Evolutionary conservation across 2,113 vertebrate genomes (phyloP).

Genomic region (Patagioenas fasciata): DNA sequence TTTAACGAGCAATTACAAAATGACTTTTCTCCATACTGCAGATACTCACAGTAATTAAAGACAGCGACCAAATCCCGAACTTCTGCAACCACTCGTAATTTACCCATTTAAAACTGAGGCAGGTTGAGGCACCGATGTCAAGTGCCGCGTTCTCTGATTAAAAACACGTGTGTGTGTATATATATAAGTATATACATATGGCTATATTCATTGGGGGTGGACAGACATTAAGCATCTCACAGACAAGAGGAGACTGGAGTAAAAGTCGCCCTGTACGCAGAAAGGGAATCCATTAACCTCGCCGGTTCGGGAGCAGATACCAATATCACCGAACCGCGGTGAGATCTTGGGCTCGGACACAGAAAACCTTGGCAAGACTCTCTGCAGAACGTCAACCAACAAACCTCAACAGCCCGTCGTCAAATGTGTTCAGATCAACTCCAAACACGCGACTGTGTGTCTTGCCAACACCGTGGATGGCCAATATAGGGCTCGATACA

Average conservation of each 20-base stretch:
- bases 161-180: neutral
- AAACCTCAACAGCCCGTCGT: neutral
- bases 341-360: neutral
- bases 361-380: neutral
- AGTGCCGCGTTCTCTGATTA: neutral
- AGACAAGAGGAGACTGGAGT: neutral
- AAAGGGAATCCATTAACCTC: neutral
- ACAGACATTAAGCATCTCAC: neutral
- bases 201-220: neutral
- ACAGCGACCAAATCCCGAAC: neutral
- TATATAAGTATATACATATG: neutral
- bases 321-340: neutral
- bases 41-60: neutral
- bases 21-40: neutral
- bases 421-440: neutral
- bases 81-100: neutral
- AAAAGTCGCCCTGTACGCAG: neutral
- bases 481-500: neutral
- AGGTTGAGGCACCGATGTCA: neutral
- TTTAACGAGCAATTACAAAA: neutral
- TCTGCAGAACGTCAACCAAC: neutral
- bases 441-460: fast-evolving
- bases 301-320: neutral
- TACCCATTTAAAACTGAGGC: neutral
- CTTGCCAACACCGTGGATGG: fast-evolving